A percentile compares a stretch with the other conserved stretches of the same genome.
Evolutionary conservation across 1,140 invertebrate species (phyloP).

Genomic region (Pinna nobilis): DNA sequence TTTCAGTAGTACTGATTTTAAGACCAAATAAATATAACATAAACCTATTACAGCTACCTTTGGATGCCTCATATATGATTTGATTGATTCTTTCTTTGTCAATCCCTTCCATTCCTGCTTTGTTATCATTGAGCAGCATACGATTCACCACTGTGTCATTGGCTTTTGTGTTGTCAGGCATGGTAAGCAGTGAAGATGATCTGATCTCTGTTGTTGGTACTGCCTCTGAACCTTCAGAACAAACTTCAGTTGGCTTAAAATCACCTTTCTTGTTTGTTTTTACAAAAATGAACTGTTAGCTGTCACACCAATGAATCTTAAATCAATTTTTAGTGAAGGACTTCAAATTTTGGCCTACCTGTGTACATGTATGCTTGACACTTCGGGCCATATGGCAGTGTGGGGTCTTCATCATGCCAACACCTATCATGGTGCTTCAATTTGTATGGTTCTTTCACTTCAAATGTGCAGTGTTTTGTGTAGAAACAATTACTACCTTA

Average conservation of each 20-base stretch:
- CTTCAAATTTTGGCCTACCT: too few relatives aligned
- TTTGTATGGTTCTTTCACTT: too few relatives aligned
- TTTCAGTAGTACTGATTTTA: neutral
- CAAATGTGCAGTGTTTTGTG: too few relatives aligned
- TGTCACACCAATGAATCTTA: too few relatives aligned
- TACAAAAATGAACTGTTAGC: too few relatives aligned
- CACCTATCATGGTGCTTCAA: too few relatives aligned
- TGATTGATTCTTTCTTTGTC: conserved; percentile 79
- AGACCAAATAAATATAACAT: neutral
- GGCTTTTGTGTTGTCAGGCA: neutral
- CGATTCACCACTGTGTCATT: conserved; percentile 48
- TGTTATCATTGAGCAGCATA: conserved; percentile 75
- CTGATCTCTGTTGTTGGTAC: neutral
- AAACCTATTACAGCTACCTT: conserved; percentile 68
- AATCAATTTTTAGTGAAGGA: too few relatives aligned
- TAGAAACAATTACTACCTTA: too few relatives aligned
- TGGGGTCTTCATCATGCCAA: too few relatives aligned
- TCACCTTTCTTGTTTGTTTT: neutral
- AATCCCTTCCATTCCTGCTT: conserved; percentile 79
- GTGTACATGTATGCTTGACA: too few relatives aligned
- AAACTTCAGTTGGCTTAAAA: neutral
- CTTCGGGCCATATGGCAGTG: too few relatives aligned
- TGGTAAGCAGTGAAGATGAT: neutral
- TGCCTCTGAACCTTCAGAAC: neutral
- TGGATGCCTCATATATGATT: conserved; percentile 78